Evolutionary conservation across 2,113 vertebrate genomes (phyloP), one percentile per base, ranked within the genome.

Genomic region (Geococcyx californianus): DNA sequence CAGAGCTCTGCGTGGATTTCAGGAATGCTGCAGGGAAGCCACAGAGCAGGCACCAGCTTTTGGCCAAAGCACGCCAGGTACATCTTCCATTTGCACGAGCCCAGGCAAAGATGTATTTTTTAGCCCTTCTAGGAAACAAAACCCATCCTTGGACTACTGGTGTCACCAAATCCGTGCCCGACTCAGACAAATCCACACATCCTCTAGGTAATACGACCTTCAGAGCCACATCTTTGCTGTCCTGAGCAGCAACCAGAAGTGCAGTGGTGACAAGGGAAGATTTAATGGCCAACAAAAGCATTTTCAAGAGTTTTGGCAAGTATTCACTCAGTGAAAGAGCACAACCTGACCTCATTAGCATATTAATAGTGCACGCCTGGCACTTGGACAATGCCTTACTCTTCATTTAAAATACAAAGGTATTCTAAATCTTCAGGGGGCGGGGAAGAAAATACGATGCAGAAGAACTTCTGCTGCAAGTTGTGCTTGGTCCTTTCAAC

Each of bases 391-490:
- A 60, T 76, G 93, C 89, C 77, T 68, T 87, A 91, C 59, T 59
- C 93, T 81, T 67, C 44, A 75, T 82, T 91, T 95, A 87, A 97
- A 97, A 94, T 93, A 78, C 66, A 78, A 64, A 94, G 40, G 86
- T 94, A 95, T 95, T 93, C 76, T 28, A 97, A 91, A 95, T 88
- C 93, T 96, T 90, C 76, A 26, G 45, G 59, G 90, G 88, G 55
- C 18, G 20, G 62, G 23, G 36, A n/a, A 92, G 84, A 75, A 94
- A 87, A 89, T 44, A 89, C 2, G 73, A 89, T 19, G 79, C 58
- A 67, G 62, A 86, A 84, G 36, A 82, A 91, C 79, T 87, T 79
- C 58, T 73, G 58, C 5, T 69, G 74, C 81, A 73, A 89, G 69
- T 10, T 56, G 36, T 23, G 31, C 74, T 79, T 34, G 19, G 56